Percentiles rank a stretch among this genome's conserved stretches.
Conservation (phyloP, 2,797 vertebrate genomes). For the Acrocephalus scirpaceus region DNA sequence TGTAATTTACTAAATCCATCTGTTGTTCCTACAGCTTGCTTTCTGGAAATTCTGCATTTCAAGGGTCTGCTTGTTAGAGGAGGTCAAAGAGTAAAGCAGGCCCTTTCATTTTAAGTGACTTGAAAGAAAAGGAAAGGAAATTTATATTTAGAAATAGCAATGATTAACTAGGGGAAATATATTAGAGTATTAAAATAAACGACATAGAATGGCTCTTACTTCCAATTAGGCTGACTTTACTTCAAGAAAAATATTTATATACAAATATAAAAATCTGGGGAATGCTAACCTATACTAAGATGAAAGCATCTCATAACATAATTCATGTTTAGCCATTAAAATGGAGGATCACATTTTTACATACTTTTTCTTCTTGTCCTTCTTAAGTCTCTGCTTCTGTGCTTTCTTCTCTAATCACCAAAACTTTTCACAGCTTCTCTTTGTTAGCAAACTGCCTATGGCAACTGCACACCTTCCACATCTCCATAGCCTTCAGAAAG, state of each 20-base stretch:
- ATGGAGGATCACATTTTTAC: constrained; percentile 3
- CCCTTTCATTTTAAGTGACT: constrained; percentile 77
- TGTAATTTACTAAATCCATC: constrained; percentile 80
- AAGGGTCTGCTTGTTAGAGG: constrained; percentile 76
- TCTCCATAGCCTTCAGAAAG: background rate
- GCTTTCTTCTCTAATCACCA: constrained; percentile 6
- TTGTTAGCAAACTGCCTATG: background rate
- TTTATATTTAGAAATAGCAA: constrained; percentile 77
- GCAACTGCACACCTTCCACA: background rate
- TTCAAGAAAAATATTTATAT: constrained; percentile 73
- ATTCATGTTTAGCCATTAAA: constrained; percentile 58
- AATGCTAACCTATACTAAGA: constrained; percentile 57
- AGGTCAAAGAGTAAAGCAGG: constrained; percentile 74
- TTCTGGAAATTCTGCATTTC: constrained; percentile 74
- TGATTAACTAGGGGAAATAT: constrained; percentile 76
- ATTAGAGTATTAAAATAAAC: constrained; percentile 67
- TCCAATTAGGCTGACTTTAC: constrained; percentile 58
- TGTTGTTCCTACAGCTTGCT: constrained; percentile 68
- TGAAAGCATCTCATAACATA: constrained; percentile 57
- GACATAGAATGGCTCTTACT: constrained; percentile 43
- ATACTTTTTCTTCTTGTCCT: background rate
- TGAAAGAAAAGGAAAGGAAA: constrained; percentile 80
- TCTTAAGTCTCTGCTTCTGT: background rate
- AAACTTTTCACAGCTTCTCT: background rate
- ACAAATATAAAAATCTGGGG: constrained; percentile 57